phyloP scores from a whole-genome alignment of 2,888 invertebrate genomes.

The Hoplodrina ambigua region DNA sequence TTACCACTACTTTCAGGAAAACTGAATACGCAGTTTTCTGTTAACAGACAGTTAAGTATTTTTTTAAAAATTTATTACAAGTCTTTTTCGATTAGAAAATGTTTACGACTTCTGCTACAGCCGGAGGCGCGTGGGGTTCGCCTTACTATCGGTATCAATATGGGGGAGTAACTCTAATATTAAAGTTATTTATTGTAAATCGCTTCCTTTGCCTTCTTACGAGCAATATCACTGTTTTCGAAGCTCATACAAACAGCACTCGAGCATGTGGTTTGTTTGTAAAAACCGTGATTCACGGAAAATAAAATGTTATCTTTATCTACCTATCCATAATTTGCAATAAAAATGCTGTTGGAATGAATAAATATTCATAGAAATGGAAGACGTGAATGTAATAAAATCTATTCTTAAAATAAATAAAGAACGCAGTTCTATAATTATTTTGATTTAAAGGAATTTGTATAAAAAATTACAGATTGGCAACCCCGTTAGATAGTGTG shows the following conservation, averaged over 20 bases:
- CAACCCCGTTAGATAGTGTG: conserved; percentile 45
- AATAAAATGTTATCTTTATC: neutral
- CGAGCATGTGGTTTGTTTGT: conserved; percentile 38
- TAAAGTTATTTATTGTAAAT: conserved; percentile 89
- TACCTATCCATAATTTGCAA: neutral
- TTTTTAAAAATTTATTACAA: neutral
- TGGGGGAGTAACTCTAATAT: conserved; percentile 88
- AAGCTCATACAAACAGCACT: conserved; percentile 44
- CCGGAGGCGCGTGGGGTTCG: conserved; percentile 84
- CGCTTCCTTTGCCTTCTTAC: conserved; percentile 81
- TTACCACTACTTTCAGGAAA: neutral
- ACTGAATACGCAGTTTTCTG: neutral
- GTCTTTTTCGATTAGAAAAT: conserved; percentile 55
- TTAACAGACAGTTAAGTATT: neutral
- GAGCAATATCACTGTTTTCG: conserved; percentile 75
- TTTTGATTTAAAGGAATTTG: conserved; percentile 13
- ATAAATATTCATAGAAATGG: conserved; percentile 8
- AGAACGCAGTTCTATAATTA: conserved; percentile 3
- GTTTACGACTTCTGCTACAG: conserved; percentile 78
- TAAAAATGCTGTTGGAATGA: neutral
- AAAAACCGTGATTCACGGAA: conserved; percentile 13
- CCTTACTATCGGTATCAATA: conserved; percentile 88
- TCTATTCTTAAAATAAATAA: neutral
- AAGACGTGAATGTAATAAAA: neutral
- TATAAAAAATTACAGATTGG: conserved; percentile 21